Base-by-base conservation (phyloP, 2,113 vertebrate genomes). In the Centropus unirufus region DNA sequence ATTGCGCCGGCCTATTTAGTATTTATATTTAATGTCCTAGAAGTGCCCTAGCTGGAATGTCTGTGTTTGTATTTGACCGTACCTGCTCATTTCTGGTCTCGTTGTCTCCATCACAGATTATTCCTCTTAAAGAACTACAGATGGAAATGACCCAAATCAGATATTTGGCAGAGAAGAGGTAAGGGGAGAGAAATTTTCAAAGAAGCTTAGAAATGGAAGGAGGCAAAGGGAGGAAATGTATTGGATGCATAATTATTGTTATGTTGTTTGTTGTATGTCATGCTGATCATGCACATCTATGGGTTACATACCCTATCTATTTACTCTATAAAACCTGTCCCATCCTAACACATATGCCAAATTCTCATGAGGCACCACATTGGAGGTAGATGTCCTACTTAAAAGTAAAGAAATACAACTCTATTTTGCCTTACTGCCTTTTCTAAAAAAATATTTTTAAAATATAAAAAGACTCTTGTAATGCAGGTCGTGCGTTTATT, bases 11-110 rank as follows among this genome's bases (percentile, higher is more conserved):
- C 68, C 95, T 97, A 54, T 96, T 97, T 89, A 78, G 84, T 85
- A 58, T 95, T 96, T 95, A 15, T 95, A 76, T 94, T 96, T 93
- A 92, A 91, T 91, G 91, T 85, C 90, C 85, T 96, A 63, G 72
- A 95, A 76, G 78, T 92, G 94, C 39, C 85, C 22, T 89, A 96
- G 92, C 72, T 74, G n/a, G 74, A 87, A 47, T 0, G 27, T 67
- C 73, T 67, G 62, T 78, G 70, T 90, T 76, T 24, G n/a, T 34
- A 18, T 80, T 91, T 95, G 59, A 40, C 59, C 68, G 18, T 93
- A 55, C 61, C 78, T 72, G 44, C 79, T 89, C 9, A 0, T 92
- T 96, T 92, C 78, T 74, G 51, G 47, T 91, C 84, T 68, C 26
- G 17, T 79, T 80, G 75, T 78, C 63, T 96, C 70, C 63, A 46